Conservation (phyloP, 2,888 invertebrate genomes). For the Diarsia mendica region DNA sequence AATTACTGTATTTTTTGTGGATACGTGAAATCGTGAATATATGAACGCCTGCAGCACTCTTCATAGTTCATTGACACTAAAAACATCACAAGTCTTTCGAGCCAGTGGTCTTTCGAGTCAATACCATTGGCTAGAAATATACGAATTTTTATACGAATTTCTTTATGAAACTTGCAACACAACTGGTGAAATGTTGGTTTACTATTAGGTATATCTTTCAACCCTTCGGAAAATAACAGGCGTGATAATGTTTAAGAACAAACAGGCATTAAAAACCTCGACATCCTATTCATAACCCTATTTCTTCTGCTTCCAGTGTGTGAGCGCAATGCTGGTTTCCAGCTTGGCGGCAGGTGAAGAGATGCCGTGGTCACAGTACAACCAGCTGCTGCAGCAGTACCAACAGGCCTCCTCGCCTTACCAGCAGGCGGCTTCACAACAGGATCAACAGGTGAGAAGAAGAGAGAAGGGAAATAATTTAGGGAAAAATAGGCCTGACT, state of each 20-base stretch:
- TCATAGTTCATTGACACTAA: too few species aligned
- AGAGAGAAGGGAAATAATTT: too few species aligned
- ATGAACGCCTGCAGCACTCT: too few species aligned
- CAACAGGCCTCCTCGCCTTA: constrained; percentile 49
- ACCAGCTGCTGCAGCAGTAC: constrained; percentile 58
- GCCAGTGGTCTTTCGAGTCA: too few species aligned
- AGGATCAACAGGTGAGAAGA: constrained; percentile 78
- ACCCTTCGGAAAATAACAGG: neutral
- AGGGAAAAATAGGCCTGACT: neutral
- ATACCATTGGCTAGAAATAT: too few species aligned
- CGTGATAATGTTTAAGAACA: neutral
- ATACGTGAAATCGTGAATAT: too few species aligned
- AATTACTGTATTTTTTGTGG: neutral
- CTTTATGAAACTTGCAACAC: too few species aligned
- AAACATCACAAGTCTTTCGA: too few species aligned
- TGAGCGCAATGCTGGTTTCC: constrained; percentile 65
- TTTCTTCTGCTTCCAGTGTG: constrained; percentile 51
- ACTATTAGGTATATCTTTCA: too few species aligned
- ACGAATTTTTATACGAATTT: too few species aligned
- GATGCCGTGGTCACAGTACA: constrained; percentile 77
- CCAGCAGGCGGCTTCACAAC: constrained; percentile 55
- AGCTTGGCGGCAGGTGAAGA: constrained; percentile 66
- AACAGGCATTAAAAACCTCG: neutral
- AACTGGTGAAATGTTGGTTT: too few species aligned
- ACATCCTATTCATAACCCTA: neutral